Conservation (phyloP, 64 coral and sea anemone genomes). For the Platygyra sinensis region DNA sequence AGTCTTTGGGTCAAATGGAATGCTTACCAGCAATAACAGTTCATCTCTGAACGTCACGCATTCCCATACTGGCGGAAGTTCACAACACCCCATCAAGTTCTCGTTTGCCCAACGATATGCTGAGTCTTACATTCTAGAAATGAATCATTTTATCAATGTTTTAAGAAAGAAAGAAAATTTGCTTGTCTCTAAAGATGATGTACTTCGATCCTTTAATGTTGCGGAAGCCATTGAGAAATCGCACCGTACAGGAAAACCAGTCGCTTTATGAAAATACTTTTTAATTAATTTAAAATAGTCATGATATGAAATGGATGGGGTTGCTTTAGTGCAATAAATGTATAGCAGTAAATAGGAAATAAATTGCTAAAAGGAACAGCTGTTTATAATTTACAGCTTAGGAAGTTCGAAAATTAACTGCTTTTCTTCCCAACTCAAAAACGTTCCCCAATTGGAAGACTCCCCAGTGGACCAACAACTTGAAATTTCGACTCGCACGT, state of each 20-base stretch:
- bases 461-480: too few species aligned
- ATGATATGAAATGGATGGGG: too few species aligned
- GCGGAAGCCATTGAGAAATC: constrained; percentile 83
- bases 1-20: constrained; percentile 87
- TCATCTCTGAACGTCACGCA: constrained; percentile 26
- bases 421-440: too few species aligned
- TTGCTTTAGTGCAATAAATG: too few species aligned
- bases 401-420: too few species aligned
- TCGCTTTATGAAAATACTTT: constrained; percentile 3
- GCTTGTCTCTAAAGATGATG: constrained; percentile 49
- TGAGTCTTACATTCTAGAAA: constrained; percentile 35
- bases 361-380: too few species aligned
- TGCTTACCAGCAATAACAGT: constrained; percentile 73
- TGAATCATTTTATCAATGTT: constrained; percentile 87
- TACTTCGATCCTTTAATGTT: constrained; percentile 52
- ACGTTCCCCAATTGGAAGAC: too few species aligned
- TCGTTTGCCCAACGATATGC: constrained; percentile 82
- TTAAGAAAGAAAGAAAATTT: constrained; percentile 56
- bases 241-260: constrained; percentile 55
- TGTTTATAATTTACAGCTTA: too few species aligned
- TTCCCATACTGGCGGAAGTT: constrained; percentile 34
- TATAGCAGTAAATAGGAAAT: too few species aligned
- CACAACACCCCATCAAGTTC: background rate
- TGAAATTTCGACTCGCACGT: too few species aligned
- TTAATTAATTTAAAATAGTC: too few species aligned